Conservation (phyloP, 2,888 invertebrate species). For the Pandemis cinnamomeana region DNA sequence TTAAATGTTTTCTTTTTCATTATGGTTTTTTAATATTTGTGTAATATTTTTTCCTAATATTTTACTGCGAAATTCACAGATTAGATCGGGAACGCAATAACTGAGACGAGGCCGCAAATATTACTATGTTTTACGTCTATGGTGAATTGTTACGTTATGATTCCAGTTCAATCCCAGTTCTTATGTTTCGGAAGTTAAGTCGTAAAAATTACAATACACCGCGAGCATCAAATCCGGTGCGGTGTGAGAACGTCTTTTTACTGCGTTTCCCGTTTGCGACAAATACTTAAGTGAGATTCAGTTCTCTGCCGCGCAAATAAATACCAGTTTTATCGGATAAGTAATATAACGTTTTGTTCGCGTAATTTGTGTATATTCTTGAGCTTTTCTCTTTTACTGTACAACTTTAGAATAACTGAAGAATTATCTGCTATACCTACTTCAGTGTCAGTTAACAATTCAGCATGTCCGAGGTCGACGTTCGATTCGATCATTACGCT, state of each 20-base stretch:
- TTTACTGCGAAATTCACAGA: not conserved
- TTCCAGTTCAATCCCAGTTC: not conserved
- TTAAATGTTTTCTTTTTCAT: not conserved
- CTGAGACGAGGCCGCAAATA: no score
- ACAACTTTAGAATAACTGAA: not conserved
- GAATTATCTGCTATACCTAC: not conserved
- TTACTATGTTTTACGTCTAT: no score
- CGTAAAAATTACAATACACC: conserved; percentile 14
- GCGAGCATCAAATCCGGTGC: conserved; percentile 30
- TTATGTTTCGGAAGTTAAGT: conserved; percentile 22
- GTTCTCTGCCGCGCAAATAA: conserved; percentile 20
- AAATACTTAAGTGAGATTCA: conserved; percentile 27
- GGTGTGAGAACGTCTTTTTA: conserved; percentile 31
- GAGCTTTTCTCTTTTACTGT: not conserved
- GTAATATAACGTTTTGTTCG: conserved; percentile 8
- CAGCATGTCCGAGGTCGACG: conserved; percentile 15
- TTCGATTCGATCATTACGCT: conserved; percentile 27
- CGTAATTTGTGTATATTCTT: conserved; percentile 31
- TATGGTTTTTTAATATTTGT: no score
- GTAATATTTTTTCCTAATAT: not conserved
- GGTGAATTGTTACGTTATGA: not conserved
- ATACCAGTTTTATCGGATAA: conserved; percentile 13
- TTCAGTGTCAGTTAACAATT: conserved; percentile 26
- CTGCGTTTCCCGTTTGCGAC: conserved; percentile 19
- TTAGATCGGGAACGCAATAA: no score